Conservation (phyloP, 2,888 invertebrate genomes). For the Xanthorhoe designata region DNA sequence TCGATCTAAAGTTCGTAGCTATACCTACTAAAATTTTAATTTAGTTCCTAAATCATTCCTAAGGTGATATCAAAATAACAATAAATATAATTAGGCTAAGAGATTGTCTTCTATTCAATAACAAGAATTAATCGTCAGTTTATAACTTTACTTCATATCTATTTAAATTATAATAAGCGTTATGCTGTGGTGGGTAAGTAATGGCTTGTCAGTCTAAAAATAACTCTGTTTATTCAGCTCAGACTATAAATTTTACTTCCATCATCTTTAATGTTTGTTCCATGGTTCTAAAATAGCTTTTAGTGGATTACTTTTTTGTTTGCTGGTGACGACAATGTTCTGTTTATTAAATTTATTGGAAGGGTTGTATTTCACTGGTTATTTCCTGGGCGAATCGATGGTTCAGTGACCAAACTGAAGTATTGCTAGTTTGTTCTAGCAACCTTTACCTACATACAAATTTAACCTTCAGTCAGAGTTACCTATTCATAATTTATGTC, state of each 20-base stretch:
- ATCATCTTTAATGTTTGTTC: slow-evolving; percentile 37
- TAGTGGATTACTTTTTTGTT: slow-evolving; percentile 20
- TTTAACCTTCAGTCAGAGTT: background rate
- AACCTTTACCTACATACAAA: background rate
- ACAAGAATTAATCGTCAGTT: background rate
- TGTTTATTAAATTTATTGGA: background rate
- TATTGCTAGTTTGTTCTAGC: background rate
- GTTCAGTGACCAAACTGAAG: background rate
- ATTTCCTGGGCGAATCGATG: background rate
- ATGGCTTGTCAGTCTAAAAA: slow-evolving; percentile 33
- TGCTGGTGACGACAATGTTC: background rate
- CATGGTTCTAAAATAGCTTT: slow-evolving; percentile 36
- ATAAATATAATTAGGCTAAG: too few species aligned
- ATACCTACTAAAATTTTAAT: too few species aligned
- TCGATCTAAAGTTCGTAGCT: too few species aligned
- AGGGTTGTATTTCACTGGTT: background rate
- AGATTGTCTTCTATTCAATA: too few species aligned
- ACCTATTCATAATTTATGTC: background rate
- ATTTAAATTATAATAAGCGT: background rate
- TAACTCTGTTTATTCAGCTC: slow-evolving; percentile 40
- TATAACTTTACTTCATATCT: background rate
- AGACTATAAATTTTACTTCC: slow-evolving; percentile 38
- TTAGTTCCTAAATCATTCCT: too few species aligned
- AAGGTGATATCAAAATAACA: too few species aligned
- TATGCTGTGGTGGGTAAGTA: slow-evolving; percentile 1